Evolutionary conservation across 2,797 vertebrate species (phyloP), one percentile per base, ranked within the genome.

Genomic region (Austrolebias charrua): DNA sequence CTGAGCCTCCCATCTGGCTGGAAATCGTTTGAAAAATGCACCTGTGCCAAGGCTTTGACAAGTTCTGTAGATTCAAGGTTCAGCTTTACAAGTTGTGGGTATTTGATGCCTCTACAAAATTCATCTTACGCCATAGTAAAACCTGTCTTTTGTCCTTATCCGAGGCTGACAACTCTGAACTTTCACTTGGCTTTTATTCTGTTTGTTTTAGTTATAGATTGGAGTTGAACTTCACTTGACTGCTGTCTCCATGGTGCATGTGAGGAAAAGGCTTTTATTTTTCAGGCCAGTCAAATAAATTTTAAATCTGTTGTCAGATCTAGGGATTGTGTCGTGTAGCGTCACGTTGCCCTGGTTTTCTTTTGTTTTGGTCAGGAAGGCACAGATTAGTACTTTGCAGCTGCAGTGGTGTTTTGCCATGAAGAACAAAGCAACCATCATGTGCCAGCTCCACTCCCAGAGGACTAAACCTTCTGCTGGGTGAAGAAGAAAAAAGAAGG

Each of bases 11-110:
- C 59, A 45, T 73, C 61, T 85, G 59, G 65, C 78, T 80, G 51
- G 38, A 70, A 86, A 83, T 78, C 62, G 71, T 77, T 78, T 83
- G 70, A 81, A 80, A 84, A 85, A 84, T 79, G 45, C 63, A 57
- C 70, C 55, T 4, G 69, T 71, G 80, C 79, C 72, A 79, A 63
- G 69, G 73, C 52, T 80, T 53, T 82, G 78, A 84, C 79, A 86
- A 79, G 72, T 78, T 81, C 55, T 62, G 74, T 75, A 75, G 78
- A 82, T 79, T 77, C 60, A 53, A 35, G 54, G 69, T 84, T 88
- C 73, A 62, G 3, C 71, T 76, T 82, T 68, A 63, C 67, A 63
- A 66, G 58, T 67, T 56, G 44, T 60, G 63, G 51, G 64, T 75
- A 55, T 76, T 63, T 33, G 28, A 71, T 81, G 66, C 71, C 29